Evolutionary conservation across 2,797 vertebrate genomes (phyloP).

Genomic region (Schizopygopsis malacanthus): DNA sequence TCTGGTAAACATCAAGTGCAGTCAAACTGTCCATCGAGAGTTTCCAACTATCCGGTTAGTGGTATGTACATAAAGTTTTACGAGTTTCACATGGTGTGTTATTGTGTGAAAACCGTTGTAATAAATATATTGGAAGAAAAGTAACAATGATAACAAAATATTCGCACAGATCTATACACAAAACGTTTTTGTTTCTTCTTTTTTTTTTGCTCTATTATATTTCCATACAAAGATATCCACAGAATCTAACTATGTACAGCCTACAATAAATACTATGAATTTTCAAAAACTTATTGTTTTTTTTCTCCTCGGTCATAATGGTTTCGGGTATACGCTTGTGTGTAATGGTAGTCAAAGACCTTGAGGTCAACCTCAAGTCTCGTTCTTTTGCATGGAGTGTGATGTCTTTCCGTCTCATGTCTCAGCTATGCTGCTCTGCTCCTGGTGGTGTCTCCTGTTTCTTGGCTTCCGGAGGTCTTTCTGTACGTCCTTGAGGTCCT

Average conservation of each 20-base stretch:
- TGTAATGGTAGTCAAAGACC: slow-evolving; percentile 59
- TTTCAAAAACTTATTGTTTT: slow-evolving; percentile 69
- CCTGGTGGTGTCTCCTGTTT: slow-evolving; percentile 93
- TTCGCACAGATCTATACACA: slow-evolving; percentile 86
- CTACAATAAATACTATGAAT: slow-evolving; percentile 92
- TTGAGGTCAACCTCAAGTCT: slow-evolving; percentile 56
- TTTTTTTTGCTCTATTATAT: slow-evolving; percentile 53
- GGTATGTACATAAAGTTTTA: slow-evolving; percentile 37
- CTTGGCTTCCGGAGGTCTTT: slow-evolving; percentile 96
- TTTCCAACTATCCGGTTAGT: slow-evolving; percentile 9
- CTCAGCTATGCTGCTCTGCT: slow-evolving; percentile 76
- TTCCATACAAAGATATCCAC: slow-evolving; percentile 83
- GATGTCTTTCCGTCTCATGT: slow-evolving; percentile 86
- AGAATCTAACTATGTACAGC: slow-evolving; percentile 85
- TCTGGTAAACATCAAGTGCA: slow-evolving; percentile 39
- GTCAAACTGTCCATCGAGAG: slow-evolving; percentile 32
- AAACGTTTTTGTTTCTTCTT: slow-evolving; percentile 42
- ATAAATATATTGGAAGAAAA: slow-evolving; percentile 79
- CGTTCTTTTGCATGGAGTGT: slow-evolving; percentile 1
- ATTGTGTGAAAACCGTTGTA: slow-evolving; percentile 56
- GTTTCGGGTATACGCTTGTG: slow-evolving; percentile 54
- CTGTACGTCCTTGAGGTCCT: slow-evolving; percentile 82
- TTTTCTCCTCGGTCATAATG: slow-evolving; percentile 50
- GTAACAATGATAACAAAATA: slow-evolving; percentile 81
- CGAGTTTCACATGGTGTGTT: slow-evolving; percentile 72